phyloP scores from a whole-genome alignment of 2,113 vertebrate species.

The Pyxicephalus adspersus region DNA sequence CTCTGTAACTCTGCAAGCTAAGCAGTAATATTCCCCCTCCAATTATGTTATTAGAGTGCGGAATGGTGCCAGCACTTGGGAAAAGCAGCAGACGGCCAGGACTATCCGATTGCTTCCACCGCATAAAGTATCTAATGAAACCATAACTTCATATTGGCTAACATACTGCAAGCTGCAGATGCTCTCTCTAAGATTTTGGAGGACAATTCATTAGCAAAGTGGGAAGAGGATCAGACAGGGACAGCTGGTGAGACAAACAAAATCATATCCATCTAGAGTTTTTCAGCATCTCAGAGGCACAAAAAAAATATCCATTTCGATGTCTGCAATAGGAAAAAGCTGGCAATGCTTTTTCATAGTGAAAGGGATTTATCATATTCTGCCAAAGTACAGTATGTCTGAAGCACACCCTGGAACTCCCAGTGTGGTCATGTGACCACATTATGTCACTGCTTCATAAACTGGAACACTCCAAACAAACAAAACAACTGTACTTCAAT shows the following conservation, averaged over 20 bases:
- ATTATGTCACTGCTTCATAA: slow-evolving; percentile 6
- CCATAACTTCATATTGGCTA: not conserved
- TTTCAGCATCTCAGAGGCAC: not conserved
- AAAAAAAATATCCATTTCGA: not conserved
- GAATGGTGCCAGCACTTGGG: slow-evolving; percentile 10
- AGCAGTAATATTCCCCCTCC: slow-evolving; percentile 33
- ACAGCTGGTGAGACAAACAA: slow-evolving; percentile 25
- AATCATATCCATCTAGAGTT: not conserved
- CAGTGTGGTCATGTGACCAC: not conserved
- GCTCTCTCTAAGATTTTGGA: not conserved
- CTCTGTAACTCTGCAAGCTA: slow-evolving; percentile 29
- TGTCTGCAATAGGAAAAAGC: not conserved
- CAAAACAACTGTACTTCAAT: too few species aligned
- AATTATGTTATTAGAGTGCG: slow-evolving; percentile 16
- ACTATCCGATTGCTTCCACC: slow-evolving; percentile 14
- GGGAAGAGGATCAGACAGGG: slow-evolving; percentile 17
- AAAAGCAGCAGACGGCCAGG: slow-evolving; percentile 12
- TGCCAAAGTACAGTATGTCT: slow-evolving; percentile 28
- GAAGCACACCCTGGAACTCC: not conserved
- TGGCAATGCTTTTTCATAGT: slow-evolving; percentile 8
- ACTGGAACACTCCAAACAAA: not conserved
- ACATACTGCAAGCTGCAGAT: not conserved
- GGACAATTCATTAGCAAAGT: slow-evolving; percentile 18
- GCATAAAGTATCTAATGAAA: slow-evolving; percentile 41
- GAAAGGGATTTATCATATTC: not conserved